phyloP scores from a whole-genome alignment of 2,888 invertebrate species.

The Entomobrya proxima region DNA sequence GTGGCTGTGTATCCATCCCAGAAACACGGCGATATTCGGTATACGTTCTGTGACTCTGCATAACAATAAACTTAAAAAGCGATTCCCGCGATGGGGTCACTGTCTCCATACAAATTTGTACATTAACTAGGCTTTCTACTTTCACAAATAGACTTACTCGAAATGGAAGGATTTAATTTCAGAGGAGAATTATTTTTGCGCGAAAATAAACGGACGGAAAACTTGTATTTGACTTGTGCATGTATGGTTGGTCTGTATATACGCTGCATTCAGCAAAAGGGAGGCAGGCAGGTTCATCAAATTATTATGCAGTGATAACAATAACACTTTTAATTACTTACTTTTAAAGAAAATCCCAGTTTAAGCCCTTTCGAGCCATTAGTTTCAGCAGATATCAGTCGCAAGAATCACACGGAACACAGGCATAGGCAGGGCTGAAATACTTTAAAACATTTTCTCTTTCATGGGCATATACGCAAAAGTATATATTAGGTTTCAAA shows the following conservation, averaged over 20 bases:
- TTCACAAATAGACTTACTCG: no score
- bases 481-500: background rate
- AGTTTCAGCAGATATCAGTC: slow-evolving; percentile 15
- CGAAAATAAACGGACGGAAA: background rate
- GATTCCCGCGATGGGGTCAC: no score
- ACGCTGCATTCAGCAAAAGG: no score
- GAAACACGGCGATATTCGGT: no score
- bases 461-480: background rate
- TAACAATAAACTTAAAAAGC: no score
- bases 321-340: slow-evolving; percentile 19
- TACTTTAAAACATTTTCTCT: background rate
- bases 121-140: background rate
- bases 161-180: background rate
- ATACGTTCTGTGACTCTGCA: no score
- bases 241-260: no score
- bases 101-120: background rate
- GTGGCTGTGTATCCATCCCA: no score
- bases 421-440: background rate
- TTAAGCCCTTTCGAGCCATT: slow-evolving; percentile 21
- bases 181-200: no score
- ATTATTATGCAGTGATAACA: slow-evolving; percentile 11
- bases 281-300: background rate
- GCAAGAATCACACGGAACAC: background rate
- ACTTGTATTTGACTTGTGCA: background rate
- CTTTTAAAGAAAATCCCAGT: slow-evolving; percentile 14